These are phyloP conservation scores for Solen grandis DNA, from an alignment of 1,140 invertebrate genomes.

Conservation along the genomic window DNA sequence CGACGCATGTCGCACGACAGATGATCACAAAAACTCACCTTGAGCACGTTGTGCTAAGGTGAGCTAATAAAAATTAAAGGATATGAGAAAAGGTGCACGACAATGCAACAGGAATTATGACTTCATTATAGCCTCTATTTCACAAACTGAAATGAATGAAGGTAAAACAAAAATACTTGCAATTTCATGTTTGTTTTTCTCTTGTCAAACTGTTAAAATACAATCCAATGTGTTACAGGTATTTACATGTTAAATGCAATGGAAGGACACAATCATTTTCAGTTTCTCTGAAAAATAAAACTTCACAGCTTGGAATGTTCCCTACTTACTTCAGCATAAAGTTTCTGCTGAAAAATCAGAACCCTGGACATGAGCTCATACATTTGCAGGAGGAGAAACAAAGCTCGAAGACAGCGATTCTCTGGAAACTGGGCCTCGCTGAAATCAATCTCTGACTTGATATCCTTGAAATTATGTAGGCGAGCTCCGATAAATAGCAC, in stretches of 20 bases:
- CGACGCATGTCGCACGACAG: too few relatives aligned
- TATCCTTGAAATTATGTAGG: too few relatives aligned
- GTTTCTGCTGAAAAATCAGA: neutral
- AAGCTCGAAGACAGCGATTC: neutral
- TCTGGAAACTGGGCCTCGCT: neutral
- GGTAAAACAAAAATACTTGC: neutral
- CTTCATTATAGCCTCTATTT: neutral
- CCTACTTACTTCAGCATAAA: slow-evolving; percentile 38
- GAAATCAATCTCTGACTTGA: too few relatives aligned
- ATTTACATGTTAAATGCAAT: too few relatives aligned
- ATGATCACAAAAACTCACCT: too few relatives aligned
- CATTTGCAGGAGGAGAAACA: neutral
- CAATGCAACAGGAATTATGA: too few relatives aligned
- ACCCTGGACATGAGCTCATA: slow-evolving; percentile 5
- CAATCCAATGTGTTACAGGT: too few relatives aligned
- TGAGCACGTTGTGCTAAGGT: too few relatives aligned
- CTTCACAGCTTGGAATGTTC: neutral
- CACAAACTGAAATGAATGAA: neutral
- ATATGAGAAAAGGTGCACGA: too few relatives aligned
- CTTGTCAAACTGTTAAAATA: neutral
- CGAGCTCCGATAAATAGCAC: slow-evolving; percentile 34
- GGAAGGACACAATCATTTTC: too few relatives aligned
- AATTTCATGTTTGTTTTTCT: neutral
- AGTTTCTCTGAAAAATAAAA: too few relatives aligned
- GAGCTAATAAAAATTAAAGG: too few relatives aligned